Evolutionary conservation across 2,113 vertebrate genomes (phyloP).

Genomic region (Paradoxurus hermaphroditus): DNA sequence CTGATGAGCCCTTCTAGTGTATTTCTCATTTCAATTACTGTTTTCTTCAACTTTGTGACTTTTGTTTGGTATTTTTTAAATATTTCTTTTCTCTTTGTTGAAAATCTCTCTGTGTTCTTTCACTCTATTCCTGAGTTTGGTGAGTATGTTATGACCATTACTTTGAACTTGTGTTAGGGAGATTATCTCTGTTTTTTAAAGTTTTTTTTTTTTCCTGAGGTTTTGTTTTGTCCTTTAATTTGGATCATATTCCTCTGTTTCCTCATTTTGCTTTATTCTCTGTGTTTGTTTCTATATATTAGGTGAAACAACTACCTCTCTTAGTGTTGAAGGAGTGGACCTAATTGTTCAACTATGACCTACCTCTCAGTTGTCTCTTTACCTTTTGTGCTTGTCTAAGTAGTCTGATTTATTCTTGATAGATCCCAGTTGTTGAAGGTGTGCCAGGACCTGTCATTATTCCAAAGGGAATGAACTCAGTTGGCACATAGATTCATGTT

Average conservation of each 20-base stretch:
- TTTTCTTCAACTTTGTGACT: background rate
- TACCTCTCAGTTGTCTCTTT: background rate
- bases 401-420: background rate
- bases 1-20: background rate
- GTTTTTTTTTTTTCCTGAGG: background rate
- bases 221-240: background rate
- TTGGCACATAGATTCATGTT: background rate
- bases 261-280: background rate
- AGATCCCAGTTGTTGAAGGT: background rate
- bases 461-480: background rate
- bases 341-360: background rate
- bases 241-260: background rate
- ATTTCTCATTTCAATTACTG: background rate
- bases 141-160: background rate
- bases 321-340: background rate
- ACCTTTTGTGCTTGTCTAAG: background rate
- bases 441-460: background rate
- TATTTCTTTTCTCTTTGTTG: background rate
- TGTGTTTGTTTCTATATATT: background rate
- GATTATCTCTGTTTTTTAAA: background rate
- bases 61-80: background rate
- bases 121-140: background rate
- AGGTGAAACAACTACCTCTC: background rate
- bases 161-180: background rate
- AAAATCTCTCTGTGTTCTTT: background rate